phyloP scores from a whole-genome alignment of 2,113 vertebrate genomes.

The Burhinus oedicnemus region DNA sequence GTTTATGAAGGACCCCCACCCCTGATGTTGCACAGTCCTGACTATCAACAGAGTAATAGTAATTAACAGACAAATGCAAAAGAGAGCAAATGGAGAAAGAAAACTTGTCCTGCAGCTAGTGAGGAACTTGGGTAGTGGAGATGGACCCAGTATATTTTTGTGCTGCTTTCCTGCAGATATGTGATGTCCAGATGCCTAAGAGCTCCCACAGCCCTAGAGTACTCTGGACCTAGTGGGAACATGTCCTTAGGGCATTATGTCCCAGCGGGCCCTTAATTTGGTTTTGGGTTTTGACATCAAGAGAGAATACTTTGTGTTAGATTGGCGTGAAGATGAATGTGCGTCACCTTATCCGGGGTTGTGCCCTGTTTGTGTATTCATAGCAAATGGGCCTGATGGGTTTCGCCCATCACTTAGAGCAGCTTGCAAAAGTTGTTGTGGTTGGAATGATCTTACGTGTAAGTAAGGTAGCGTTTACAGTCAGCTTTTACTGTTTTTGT shows the following conservation, averaged over 20 bases:
- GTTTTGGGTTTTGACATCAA: neutral
- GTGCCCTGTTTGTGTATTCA: neutral
- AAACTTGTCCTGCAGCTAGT: neutral
- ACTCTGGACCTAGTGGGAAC: neutral
- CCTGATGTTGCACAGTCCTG: neutral
- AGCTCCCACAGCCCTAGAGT: neutral
- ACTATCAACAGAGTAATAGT: neutral
- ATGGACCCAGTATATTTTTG: rapidly evolving
- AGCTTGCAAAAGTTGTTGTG: rapidly evolving
- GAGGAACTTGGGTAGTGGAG: neutral
- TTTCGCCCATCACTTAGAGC: neutral
- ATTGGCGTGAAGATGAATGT: neutral
- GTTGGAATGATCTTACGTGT: neutral
- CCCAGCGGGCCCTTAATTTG: neutral
- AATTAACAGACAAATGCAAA: neutral
- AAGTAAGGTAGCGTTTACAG: neutral
- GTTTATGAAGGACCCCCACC: neutral
- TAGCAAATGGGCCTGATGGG: neutral
- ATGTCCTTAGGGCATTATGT: neutral
- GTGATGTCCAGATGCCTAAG: neutral
- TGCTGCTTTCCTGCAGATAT: neutral
- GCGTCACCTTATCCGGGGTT: neutral
- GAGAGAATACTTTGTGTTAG: rapidly evolving
- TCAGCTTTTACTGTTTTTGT: neutral
- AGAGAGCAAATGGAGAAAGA: neutral